Percentiles rank a stretch among this genome's conserved stretches.
Conservation (phyloP, 2,113 vertebrate genomes). For the Otolemur garnettii region DNA sequence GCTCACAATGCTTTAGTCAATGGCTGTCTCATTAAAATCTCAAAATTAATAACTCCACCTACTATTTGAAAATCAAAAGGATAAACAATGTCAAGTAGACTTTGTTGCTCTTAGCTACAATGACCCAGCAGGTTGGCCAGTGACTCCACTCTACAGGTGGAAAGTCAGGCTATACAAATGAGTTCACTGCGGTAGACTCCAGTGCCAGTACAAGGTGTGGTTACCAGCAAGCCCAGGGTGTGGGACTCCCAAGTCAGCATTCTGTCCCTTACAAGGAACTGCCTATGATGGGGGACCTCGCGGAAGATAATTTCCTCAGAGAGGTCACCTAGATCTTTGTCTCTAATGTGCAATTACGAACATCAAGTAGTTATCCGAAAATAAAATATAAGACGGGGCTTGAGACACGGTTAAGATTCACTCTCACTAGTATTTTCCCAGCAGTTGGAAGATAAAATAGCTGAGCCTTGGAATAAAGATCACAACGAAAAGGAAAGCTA, state of each 20-base stretch:
- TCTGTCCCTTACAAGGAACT: not conserved
- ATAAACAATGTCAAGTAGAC: not conserved
- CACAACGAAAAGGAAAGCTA: not conserved
- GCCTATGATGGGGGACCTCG: not conserved
- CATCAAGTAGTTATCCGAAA: not conserved
- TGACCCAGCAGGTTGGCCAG: not conserved
- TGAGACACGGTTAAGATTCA: not conserved
- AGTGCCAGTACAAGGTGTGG: rapidly evolving
- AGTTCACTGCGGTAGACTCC: not conserved
- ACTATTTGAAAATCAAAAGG: not conserved
- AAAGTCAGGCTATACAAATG: not conserved
- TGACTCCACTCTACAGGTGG: not conserved
- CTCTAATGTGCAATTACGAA: not conserved
- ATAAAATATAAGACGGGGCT: not conserved
- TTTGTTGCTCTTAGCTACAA: too few relatives aligned
- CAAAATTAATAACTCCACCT: not conserved
- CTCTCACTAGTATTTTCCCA: not conserved
- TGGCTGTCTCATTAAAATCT: not conserved
- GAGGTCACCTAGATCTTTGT: not conserved
- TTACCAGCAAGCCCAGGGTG: not conserved
- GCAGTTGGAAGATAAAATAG: not conserved
- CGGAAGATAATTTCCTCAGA: not conserved
- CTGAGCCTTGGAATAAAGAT: not conserved
- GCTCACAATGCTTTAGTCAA: not conserved
- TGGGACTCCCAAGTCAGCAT: not conserved